phyloP scores from a whole-genome alignment of 1,140 invertebrate genomes.

The Cepaea nemoralis region DNA sequence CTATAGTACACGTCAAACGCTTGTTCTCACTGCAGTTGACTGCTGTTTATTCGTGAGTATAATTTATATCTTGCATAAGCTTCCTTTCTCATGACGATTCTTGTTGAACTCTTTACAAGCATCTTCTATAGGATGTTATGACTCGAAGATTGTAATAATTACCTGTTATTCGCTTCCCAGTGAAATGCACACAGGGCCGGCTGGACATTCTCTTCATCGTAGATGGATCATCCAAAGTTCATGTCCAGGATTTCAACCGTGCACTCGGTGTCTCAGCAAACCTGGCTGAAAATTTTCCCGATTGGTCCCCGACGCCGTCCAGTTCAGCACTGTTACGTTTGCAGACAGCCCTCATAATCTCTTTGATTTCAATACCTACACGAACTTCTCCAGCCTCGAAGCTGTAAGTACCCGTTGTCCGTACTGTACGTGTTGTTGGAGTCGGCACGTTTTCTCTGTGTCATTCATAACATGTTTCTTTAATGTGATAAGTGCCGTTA shows the following conservation, averaged over 20 bases:
- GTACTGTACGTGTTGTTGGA: neutral
- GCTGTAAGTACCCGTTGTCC: neutral
- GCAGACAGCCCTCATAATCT: neutral
- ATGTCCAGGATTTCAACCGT: constrained; percentile 45
- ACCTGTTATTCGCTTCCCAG: no score
- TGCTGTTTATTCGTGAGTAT: no score
- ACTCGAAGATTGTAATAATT: no score
- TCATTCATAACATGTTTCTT: no score
- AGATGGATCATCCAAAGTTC: constrained; percentile 53
- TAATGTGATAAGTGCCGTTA: no score
- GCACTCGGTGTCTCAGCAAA: constrained; percentile 47
- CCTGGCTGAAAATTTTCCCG: constrained; percentile 47
- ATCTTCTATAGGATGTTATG: no score
- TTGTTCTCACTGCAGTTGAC: no score
- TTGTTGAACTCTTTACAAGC: no score
- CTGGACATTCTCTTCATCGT: constrained; percentile 55
- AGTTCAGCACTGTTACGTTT: constrained; percentile 49
- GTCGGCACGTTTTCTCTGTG: no score
- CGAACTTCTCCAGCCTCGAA: neutral
- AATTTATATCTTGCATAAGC: no score
- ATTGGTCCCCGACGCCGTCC: constrained; percentile 49
- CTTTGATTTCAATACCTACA: constrained; percentile 1
- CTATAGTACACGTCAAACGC: no score
- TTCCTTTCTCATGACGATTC: no score
- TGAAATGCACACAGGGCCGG: neutral